Percentiles rank a stretch among this genome's conserved stretches.
Conservation (phyloP, 2,797 vertebrate species). For the Silurus lanzhouensis region DNA sequence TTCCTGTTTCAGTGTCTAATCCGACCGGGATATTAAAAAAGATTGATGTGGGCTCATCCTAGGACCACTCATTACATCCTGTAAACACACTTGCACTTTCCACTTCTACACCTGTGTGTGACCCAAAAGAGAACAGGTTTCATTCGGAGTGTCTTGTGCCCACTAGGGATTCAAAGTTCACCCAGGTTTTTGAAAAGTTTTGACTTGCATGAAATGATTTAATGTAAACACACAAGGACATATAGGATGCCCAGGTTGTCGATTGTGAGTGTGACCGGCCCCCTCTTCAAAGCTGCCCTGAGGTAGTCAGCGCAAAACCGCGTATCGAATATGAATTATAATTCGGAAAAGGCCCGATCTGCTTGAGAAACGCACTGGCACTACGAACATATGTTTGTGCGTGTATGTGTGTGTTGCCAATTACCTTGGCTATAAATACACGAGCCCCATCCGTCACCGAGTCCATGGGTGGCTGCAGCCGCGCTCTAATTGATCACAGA, state of each 20-base stretch:
- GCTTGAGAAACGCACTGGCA: constrained; percentile 43
- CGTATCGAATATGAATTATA: constrained; percentile 51
- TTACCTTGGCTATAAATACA: constrained; percentile 97
- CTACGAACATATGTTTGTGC: constrained; percentile 54
- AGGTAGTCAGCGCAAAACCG: background rate
- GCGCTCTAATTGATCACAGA: constrained; percentile 95
- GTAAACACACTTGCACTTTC: background rate
- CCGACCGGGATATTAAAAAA: background rate
- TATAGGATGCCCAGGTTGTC: background rate
- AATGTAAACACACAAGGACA: background rate
- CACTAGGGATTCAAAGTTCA: background rate
- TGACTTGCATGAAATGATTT: background rate
- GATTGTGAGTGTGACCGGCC: background rate
- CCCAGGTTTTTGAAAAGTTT: background rate
- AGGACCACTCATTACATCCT: background rate
- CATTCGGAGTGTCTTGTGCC: background rate
- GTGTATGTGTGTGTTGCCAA: constrained; percentile 95
- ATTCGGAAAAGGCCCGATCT: constrained; percentile 44
- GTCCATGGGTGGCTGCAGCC: constrained; percentile 96
- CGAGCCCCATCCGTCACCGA: constrained; percentile 96
- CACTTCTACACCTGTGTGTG: background rate
- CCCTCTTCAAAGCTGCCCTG: background rate
- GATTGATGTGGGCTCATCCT: background rate
- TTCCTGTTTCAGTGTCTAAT: background rate
- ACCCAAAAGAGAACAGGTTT: background rate